phyloP scores from a whole-genome alignment of 2,888 invertebrate genomes.

The Melangyna quadrimaculata region DNA sequence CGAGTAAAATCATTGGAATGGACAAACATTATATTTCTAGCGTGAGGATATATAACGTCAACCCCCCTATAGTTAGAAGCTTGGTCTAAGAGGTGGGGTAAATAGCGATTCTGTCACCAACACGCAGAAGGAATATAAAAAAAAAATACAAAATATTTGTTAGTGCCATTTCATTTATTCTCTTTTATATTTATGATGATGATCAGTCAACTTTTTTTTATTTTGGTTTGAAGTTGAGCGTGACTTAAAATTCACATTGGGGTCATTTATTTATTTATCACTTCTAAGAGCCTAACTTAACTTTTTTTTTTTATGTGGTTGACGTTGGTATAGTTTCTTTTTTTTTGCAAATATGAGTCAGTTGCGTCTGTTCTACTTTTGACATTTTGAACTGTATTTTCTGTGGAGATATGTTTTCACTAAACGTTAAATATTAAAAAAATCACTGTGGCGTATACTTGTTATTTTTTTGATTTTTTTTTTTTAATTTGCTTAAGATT shows the following conservation, averaged over 20 bases:
- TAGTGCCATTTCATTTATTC: slow-evolving; percentile 31
- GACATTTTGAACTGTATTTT: background rate
- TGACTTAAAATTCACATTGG: slow-evolving; percentile 19
- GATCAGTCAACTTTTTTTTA: slow-evolving; percentile 37
- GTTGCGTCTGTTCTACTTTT: background rate
- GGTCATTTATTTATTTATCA: slow-evolving; percentile 57
- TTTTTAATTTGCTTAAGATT: background rate
- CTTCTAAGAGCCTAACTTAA: slow-evolving; percentile 35
- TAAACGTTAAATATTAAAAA: background rate
- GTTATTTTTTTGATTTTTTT: background rate
- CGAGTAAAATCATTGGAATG: slow-evolving; percentile 20
- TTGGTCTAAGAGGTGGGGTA: slow-evolving; percentile 25
- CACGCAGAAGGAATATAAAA: slow-evolving; percentile 49
- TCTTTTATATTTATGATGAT: slow-evolving; percentile 24
- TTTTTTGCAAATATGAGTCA: slow-evolving; percentile 53
- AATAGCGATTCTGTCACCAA: slow-evolving; percentile 37
- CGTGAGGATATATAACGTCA: background rate
- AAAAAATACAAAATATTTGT: slow-evolving; percentile 39
- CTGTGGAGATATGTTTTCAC: background rate
- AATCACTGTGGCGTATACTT: slow-evolving; percentile 30
- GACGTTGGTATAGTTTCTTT: no score
- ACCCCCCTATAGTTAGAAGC: background rate
- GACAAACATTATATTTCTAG: background rate
- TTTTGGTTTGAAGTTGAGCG: background rate
- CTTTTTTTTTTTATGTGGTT: background rate